phyloP scores from a whole-genome alignment of 2,113 vertebrate genomes.

The Calyptommatus sinebrachiatus region DNA sequence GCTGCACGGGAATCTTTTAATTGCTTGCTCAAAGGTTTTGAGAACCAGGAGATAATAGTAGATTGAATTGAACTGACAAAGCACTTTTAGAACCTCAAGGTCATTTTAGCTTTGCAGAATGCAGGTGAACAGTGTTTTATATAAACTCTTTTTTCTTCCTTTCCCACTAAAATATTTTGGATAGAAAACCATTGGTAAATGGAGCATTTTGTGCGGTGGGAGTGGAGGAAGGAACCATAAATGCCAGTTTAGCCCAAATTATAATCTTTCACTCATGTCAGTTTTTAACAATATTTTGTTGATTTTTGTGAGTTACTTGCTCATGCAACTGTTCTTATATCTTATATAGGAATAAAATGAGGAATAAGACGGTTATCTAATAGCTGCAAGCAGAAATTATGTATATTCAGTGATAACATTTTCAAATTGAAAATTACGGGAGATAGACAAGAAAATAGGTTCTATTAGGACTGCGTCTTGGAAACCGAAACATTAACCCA shows the following conservation, averaged over 20 bases:
- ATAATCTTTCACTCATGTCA: slow-evolving; percentile 36
- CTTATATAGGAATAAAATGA: slow-evolving; percentile 26
- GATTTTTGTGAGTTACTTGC: neutral
- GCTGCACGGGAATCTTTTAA: neutral
- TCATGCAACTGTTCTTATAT: neutral
- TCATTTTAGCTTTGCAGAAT: slow-evolving; percentile 26
- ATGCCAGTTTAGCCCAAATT: slow-evolving; percentile 5
- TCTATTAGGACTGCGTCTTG: neutral
- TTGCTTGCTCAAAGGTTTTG: slow-evolving; percentile 28
- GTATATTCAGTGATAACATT: neutral
- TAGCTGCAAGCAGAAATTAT: neutral
- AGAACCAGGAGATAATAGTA: slow-evolving; percentile 36
- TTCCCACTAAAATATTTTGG: neutral
- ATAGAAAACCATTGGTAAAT: neutral
- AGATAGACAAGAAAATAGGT: neutral
- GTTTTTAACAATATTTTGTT: slow-evolving; percentile 23
- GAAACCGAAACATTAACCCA: slow-evolving; percentile 17
- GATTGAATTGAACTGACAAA: slow-evolving; percentile 31
- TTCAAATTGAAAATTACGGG: neutral
- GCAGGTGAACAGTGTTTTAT: slow-evolving; percentile 28
- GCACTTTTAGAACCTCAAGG: slow-evolving; percentile 34
- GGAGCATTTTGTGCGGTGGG: neutral
- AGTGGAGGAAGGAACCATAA: neutral
- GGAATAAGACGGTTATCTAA: neutral
- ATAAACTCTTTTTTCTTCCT: neutral